phyloP scores from a whole-genome alignment of 2,113 vertebrate genomes.

The Tapirus terrestris region DNA sequence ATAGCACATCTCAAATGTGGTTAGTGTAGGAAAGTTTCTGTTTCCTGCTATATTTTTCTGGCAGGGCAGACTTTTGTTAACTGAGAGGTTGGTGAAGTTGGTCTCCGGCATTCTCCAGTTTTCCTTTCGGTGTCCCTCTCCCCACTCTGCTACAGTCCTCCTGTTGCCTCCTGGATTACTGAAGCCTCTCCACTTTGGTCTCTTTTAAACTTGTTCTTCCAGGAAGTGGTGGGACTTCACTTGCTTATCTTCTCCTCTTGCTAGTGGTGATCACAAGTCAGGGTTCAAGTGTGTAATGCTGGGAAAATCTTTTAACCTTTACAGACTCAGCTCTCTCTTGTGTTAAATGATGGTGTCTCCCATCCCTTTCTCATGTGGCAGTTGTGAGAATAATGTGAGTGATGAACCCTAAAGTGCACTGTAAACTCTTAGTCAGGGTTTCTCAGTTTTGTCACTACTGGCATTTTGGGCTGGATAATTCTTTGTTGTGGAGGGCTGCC shows the following conservation, averaged over 20 bases:
- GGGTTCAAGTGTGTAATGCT: neutral
- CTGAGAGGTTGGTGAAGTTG: neutral
- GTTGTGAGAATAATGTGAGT: neutral
- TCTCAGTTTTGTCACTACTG: neutral
- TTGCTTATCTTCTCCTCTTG: neutral
- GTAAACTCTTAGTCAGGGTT: neutral
- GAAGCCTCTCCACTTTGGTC: neutral
- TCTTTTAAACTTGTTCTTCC: neutral
- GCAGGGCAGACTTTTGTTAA: neutral
- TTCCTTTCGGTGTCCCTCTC: neutral
- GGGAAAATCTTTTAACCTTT: neutral
- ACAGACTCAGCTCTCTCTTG: neutral
- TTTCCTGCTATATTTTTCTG: neutral
- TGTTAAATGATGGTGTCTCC: neutral
- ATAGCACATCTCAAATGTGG: neutral
- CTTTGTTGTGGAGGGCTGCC: neutral
- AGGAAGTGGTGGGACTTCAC: neutral
- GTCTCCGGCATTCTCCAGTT: neutral
- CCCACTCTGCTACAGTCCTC: neutral
- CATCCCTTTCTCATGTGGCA: neutral
- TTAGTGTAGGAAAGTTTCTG: neutral
- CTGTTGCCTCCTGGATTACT: neutral
- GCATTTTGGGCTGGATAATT: neutral
- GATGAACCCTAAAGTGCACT: neutral
- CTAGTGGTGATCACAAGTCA: neutral